These are phyloP conservation scores for Mus musculus DNA, from an alignment of 2,113 vertebrate genomes.

Conservation along the genomic window GRCm39 chr6:67129501-67130000, in stretches of 20 bases:
- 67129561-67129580: background rate
- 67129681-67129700: background rate
- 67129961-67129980: background rate
- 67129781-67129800: background rate
- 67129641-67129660: background rate
- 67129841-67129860: background rate
- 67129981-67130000: conserved; percentile 1
- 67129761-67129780: background rate
- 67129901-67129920: background rate
- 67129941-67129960: background rate
- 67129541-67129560: background rate
- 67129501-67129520: background rate
- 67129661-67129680: background rate
- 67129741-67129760: background rate
- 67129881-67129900: background rate
- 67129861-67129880: background rate
- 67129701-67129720: background rate
- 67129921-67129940: background rate
- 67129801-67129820: background rate
- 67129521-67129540: background rate
- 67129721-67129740: background rate
- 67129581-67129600: background rate
- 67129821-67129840: background rate
- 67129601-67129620: background rate
- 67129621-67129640: background rate